Evolutionary conservation across 2,888 invertebrate species (phyloP).

Genomic region (Pyrocoelia pectoralis): DNA sequence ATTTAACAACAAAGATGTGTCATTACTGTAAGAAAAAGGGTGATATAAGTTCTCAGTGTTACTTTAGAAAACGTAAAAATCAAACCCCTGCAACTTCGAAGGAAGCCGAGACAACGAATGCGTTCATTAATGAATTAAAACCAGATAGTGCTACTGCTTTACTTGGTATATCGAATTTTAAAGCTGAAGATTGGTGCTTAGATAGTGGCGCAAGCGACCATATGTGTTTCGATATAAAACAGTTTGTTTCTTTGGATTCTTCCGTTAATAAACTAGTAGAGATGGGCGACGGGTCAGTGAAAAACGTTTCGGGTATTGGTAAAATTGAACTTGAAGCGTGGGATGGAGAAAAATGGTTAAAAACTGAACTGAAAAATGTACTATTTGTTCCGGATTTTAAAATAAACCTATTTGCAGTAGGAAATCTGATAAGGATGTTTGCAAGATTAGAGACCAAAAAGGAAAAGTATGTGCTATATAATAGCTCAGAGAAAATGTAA

Average conservation of each 20-base stretch:
- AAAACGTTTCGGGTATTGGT: conserved; percentile 26
- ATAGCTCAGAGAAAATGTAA: no score
- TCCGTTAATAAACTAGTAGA: conserved; percentile 9
- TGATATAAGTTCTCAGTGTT: conserved; percentile 23
- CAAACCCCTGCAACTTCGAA: conserved; percentile 6
- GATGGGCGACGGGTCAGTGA: conserved; percentile 18
- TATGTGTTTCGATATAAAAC: conserved; percentile 28
- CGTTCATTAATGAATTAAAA: neutral
- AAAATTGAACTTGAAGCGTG: conserved; percentile 14
- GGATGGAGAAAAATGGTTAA: conserved; percentile 21
- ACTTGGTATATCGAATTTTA: neutral
- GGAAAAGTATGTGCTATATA: no score
- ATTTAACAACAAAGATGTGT: neutral
- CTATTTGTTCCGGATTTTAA: conserved; percentile 29
- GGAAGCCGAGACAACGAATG: neutral
- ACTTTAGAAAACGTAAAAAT: conserved; percentile 36
- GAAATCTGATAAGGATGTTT: conserved; percentile 5
- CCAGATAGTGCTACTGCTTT: neutral
- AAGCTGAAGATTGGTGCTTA: conserved; percentile 20
- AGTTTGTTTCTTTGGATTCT: neutral
- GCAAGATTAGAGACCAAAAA: no score
- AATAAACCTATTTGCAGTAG: neutral
- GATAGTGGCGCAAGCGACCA: conserved; percentile 42
- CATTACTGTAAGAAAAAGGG: neutral
- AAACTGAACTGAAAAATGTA: conserved; percentile 15